Evolutionary conservation across 1,140 invertebrate genomes (phyloP), one percentile per base, ranked within the genome.

Genomic region (Penaeus indicus): DNA sequence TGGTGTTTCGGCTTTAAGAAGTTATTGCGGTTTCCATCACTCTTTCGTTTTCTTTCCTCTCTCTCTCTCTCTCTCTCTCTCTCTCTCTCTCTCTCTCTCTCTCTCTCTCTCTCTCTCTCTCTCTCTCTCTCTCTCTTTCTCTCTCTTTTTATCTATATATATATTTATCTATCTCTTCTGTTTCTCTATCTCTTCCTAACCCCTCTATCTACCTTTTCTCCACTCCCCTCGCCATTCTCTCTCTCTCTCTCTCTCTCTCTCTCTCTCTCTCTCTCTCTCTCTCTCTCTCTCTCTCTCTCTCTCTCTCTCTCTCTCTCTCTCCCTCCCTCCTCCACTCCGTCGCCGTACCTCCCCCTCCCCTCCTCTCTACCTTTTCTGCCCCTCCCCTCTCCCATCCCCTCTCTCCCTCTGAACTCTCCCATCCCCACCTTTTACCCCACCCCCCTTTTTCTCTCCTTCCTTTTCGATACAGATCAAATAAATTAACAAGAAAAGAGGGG

Each of bases 241-340:
- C 83, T 54, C 38, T 72, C 64, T 75, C 83, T 72, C 83, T 62
- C 21, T 61, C 54, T 62, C 80, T 82, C 54, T 82, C 54, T 61
- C 21, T 63, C 80, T 60, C 80, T 61, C 13, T 1, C 54, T 25
- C 60, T 19, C 80, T 42, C 78, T 3, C n/a, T 80, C 16, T 25
- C n/a, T 11, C 0, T 16, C 16, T 2, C 16, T 54, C 54, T 62
- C 32, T 42, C 62, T 11, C 19, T 5, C 27, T 60, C 78, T 3
- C 47, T 32, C 42, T n/a, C 32, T 19, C 19, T 80, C 16, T 1
- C 78, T 18, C 18, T 61, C 78, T 60, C 7, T 61, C 78, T 47
- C 83, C 38, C 83, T 72, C 83, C 47, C 80, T 61, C 54, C 22
- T 47, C 61, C 22, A 47, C 54, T 25, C 80, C 47, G 54, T 61